phyloP scores from a whole-genome alignment of 2,113 vertebrate genomes.

The human region DNA sequence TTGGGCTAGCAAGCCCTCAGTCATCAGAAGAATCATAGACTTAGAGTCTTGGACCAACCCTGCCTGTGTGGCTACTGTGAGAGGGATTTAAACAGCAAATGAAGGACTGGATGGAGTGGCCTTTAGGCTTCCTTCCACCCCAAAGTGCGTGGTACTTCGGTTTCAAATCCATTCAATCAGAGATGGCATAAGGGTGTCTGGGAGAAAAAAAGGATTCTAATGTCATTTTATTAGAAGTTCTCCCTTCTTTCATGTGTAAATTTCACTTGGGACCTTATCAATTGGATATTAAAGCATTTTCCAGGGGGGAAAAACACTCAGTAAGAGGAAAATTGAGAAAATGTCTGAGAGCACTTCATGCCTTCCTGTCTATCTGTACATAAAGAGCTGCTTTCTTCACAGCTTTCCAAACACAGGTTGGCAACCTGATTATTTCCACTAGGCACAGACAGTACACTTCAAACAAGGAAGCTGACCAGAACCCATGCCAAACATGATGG shows the following conservation, averaged over 20 bases:
- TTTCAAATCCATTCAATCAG: constrained; percentile 8
- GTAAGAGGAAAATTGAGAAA: background rate
- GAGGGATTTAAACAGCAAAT: background rate
- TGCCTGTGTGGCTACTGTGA: background rate
- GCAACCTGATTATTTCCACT: background rate
- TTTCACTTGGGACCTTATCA: constrained; percentile 32
- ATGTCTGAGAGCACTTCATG: background rate
- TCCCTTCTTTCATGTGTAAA: constrained; percentile 31
- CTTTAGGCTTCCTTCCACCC: background rate
- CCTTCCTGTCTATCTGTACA: background rate
- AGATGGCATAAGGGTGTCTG: background rate
- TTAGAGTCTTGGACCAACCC: background rate
- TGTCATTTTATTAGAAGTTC: background rate
- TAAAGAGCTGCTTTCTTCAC: background rate
- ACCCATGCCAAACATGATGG: background rate
- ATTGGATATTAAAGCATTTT: constrained; percentile 6
- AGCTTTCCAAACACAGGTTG: background rate
- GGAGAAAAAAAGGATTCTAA: background rate
- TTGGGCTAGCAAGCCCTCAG: background rate
- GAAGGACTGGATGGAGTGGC: background rate
- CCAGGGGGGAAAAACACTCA: background rate
- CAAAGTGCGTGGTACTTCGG: background rate
- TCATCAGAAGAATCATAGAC: background rate
- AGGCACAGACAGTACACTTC: background rate
- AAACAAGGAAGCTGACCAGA: background rate